These are phyloP conservation scores for Adelosebastes latens DNA, from an alignment of 2,797 vertebrate species.

Conservation along the genomic window DNA sequence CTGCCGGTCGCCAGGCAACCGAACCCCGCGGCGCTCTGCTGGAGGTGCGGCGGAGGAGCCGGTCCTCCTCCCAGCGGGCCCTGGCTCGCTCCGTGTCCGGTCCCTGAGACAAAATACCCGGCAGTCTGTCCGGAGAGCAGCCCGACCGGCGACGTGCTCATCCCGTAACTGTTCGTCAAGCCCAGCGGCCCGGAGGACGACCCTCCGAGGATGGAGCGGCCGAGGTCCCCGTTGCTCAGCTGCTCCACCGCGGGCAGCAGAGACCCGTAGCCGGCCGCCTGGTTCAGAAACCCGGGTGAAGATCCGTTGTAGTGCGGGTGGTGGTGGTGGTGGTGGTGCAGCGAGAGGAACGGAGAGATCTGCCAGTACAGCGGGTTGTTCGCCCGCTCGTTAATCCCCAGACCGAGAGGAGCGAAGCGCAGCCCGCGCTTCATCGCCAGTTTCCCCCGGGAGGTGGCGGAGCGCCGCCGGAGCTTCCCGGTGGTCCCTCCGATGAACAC, in stretches of 20 bases:
- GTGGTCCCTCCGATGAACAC: constrained; percentile 87
- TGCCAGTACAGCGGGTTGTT: constrained; percentile 85
- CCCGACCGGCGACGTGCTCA: constrained; percentile 80
- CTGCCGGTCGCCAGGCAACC: constrained; percentile 45
- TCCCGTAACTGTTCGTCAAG: constrained; percentile 79
- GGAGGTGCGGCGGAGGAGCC: constrained; percentile 60
- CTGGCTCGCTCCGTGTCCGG: constrained; percentile 59
- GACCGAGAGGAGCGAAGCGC: constrained; percentile 80
- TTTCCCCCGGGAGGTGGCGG: constrained; percentile 83
- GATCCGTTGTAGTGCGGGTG: constrained; percentile 82
- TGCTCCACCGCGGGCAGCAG: constrained; percentile 81
- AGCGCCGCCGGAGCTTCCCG: constrained; percentile 85
- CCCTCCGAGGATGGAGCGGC: constrained; percentile 77
- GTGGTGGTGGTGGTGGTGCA: constrained; percentile 78
- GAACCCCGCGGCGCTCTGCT: constrained; percentile 71
- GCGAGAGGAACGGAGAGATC: constrained; percentile 82
- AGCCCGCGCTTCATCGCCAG: constrained; percentile 84
- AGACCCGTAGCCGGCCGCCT: constrained; percentile 78
- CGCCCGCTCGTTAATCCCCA: constrained; percentile 78
- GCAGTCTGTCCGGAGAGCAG: constrained; percentile 79
- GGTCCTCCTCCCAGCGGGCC: constrained; percentile 58
- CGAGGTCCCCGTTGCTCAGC: constrained; percentile 77
- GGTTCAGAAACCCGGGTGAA: constrained; percentile 77
- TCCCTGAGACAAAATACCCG: constrained; percentile 82
- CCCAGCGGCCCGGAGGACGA: constrained; percentile 66